A percentile compares a stretch with the other conserved stretches of the same genome.
These are phyloP conservation scores for Carcharodon carcharias DNA, from an alignment of 2,797 vertebrate genomes.

Conservation along the genomic window DNA sequence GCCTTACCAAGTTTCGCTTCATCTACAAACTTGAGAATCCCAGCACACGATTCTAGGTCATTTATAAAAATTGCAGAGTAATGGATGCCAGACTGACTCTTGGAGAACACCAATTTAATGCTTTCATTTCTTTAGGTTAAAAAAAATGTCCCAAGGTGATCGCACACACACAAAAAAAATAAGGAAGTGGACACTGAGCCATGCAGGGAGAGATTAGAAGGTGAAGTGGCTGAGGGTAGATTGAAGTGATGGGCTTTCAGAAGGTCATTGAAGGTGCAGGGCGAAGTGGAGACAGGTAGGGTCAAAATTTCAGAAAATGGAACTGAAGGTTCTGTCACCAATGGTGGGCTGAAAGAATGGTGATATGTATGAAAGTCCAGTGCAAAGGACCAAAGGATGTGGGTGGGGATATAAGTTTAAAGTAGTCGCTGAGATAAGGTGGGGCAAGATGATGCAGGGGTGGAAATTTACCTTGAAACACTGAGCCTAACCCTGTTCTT, in stretches of 20 bases:
- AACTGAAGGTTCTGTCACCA: background rate
- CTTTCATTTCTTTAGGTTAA: background rate
- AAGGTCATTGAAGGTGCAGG: background rate
- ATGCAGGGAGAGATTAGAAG: background rate
- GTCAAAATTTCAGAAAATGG: background rate
- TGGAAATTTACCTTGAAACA: background rate
- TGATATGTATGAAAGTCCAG: background rate
- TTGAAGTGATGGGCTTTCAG: background rate
- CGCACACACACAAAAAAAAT: background rate
- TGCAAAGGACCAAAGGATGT: background rate
- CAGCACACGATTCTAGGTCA: no score
- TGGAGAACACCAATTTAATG: no score
- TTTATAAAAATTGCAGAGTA: no score
- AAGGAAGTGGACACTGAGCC: background rate
- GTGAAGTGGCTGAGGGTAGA: background rate
- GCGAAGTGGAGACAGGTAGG: background rate
- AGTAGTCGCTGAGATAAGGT: background rate
- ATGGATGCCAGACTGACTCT: no score
- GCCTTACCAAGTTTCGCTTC: no score
- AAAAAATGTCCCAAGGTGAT: background rate
- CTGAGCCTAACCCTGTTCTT: background rate
- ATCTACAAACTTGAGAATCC: no score
- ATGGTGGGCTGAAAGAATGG: background rate
- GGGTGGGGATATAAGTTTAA: background rate
- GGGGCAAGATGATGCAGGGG: background rate